Conservation (phyloP, 2,797 vertebrate species). For the Typhlichthys subterraneus region DNA sequence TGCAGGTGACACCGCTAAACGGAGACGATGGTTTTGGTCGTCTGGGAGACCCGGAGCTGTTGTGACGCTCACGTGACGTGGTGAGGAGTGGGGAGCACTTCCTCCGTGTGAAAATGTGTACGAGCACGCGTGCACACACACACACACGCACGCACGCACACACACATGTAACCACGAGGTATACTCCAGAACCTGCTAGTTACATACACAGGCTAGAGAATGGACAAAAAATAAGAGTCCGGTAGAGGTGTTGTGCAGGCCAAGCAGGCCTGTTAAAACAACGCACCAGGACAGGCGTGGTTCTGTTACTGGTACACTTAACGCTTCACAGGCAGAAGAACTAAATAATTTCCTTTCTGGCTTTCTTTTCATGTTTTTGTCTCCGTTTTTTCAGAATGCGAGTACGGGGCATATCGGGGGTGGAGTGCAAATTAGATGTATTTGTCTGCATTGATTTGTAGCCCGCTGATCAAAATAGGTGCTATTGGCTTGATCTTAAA, state of each 20-base stretch:
- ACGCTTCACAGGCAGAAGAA: constrained; percentile 60
- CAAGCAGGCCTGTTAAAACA: constrained; percentile 33
- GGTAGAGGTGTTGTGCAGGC: constrained; percentile 52
- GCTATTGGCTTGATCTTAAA: constrained; percentile 72
- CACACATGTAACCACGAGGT: constrained; percentile 54
- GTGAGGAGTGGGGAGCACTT: constrained; percentile 47
- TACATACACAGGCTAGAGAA: constrained; percentile 51
- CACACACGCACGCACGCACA: not conserved
- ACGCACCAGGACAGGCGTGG: constrained; percentile 46
- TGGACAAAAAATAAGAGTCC: constrained; percentile 40
- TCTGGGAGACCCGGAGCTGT: constrained; percentile 41
- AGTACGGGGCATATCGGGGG: constrained; percentile 21
- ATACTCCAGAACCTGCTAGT: constrained; percentile 64
- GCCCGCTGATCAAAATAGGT: constrained; percentile 51
- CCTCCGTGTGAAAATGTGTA: constrained; percentile 49
- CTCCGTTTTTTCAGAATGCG: constrained; percentile 20
- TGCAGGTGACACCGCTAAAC: constrained; percentile 52
- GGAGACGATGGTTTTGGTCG: constrained; percentile 20
- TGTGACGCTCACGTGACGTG: constrained; percentile 42
- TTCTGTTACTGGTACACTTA: constrained; percentile 54
- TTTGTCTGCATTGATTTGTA: constrained; percentile 43
- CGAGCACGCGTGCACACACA: constrained; percentile 5
- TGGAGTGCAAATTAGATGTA: constrained; percentile 50
- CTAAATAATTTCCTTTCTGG: constrained; percentile 22
- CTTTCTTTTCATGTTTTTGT: constrained; percentile 18